Conservation (phyloP, 1,140 invertebrate species). For the Latrodectus geometricus region DNA sequence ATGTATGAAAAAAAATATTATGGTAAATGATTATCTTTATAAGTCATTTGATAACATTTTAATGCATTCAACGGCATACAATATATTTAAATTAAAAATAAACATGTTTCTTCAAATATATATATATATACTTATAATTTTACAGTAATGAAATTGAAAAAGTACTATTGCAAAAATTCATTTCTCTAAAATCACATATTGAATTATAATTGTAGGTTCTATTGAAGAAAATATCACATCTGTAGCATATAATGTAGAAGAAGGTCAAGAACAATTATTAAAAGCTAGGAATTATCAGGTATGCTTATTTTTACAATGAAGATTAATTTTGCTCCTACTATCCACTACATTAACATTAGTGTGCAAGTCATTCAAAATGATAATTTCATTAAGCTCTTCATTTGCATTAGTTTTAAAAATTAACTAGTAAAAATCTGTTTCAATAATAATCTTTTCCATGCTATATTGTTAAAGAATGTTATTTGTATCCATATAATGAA, state of each 20-base stretch:
- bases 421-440: neutral
- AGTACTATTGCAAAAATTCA: neutral
- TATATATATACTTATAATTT: no score
- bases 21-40: no score
- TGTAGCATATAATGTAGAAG: conserved; percentile 81
- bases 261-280: conserved; percentile 81
- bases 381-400: neutral
- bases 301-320: neutral
- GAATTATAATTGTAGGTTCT: conserved; percentile 76
- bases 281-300: conserved; percentile 86
- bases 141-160: no score
- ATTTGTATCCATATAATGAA: neutral
- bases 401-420: neutral
- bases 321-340: no score
- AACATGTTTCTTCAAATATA: no score
- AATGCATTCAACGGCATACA: no score
- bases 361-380: neutral
- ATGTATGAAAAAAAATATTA: no score
- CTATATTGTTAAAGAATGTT: neutral
- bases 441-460: neutral
- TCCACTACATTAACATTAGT: no score
- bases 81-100: no score
- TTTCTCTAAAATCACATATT: conserved; percentile 51
- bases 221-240: conserved; percentile 90
- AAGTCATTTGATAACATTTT: no score